These are phyloP conservation scores for Thunnus thynnus DNA, from an alignment of 2,113 vertebrate species.

Conservation along the genomic window DNA sequence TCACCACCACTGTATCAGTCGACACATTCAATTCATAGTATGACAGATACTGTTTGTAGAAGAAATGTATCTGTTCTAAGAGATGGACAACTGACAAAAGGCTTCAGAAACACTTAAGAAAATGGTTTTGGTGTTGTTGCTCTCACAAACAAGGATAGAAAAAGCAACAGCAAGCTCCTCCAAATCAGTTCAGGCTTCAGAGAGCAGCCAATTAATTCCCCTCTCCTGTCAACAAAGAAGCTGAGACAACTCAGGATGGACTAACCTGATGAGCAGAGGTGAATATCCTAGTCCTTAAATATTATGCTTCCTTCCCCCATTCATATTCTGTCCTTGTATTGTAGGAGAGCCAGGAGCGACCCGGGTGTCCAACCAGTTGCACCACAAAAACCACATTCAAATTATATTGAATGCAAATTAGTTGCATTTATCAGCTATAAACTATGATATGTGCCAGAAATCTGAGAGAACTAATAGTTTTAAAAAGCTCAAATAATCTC, in stretches of 20 bases:
- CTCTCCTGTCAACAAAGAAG: constrained; percentile 35
- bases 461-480: too few relatives aligned
- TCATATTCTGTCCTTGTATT: not conserved
- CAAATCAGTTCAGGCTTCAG: constrained; percentile 11
- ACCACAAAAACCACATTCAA: too few relatives aligned
- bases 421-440: too few relatives aligned
- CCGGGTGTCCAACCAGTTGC: too few relatives aligned
- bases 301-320: not conserved
- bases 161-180: constrained; percentile 6
- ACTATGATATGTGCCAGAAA: too few relatives aligned
- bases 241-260: constrained; percentile 3
- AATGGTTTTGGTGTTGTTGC: too few relatives aligned
- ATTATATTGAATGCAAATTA: too few relatives aligned
- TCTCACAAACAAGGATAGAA: too few relatives aligned
- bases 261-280: constrained; percentile 24
- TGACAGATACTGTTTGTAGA: too few relatives aligned
- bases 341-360: not conserved
- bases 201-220: constrained; percentile 31
- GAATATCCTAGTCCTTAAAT: not conserved
- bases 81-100: not conserved
- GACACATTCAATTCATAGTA: too few relatives aligned
- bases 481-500: too few relatives aligned
- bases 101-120: not conserved
- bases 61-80: not conserved
- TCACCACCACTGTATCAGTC: too few relatives aligned